A percentile compares a stretch with the other conserved stretches of the same genome.
Evolutionary conservation across 2,888 invertebrate species (phyloP).

Genomic region (Gastrophysa polygoni): DNA sequence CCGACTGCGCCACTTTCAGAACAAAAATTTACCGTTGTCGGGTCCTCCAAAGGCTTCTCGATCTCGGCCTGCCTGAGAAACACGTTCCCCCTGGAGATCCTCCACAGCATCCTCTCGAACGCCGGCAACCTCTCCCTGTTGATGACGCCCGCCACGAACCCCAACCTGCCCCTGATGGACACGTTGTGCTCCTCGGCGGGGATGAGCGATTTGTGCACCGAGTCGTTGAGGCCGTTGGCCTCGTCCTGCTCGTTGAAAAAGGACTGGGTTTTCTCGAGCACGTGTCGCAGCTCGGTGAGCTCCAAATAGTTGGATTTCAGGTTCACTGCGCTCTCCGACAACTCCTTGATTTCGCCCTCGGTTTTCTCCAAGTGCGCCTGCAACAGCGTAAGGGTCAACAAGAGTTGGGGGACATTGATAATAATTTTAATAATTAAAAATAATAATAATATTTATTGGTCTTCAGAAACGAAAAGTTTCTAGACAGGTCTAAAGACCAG

Average conservation of each 20-base stretch:
- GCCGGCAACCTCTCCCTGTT: slow-evolving; percentile 85
- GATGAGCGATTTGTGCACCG: slow-evolving; percentile 61
- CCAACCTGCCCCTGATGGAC: slow-evolving; percentile 58
- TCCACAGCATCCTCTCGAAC: slow-evolving; percentile 93
- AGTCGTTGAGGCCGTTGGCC: slow-evolving; percentile 66
- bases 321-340: slow-evolving; percentile 91
- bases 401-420: too few relatives aligned
- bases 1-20: too few relatives aligned
- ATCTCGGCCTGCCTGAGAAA: slow-evolving; percentile 87
- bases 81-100: slow-evolving; percentile 90
- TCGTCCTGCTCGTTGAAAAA: slow-evolving; percentile 87
- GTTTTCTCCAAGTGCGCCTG: slow-evolving; percentile 93
- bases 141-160: slow-evolving; percentile 92
- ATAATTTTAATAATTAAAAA: too few relatives aligned
- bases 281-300: slow-evolving; percentile 87
- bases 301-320: slow-evolving; percentile 91
- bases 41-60: slow-evolving; percentile 82
- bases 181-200: slow-evolving; percentile 58
- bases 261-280: slow-evolving; percentile 88
- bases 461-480: too few relatives aligned
- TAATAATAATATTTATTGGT: too few relatives aligned
- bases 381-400: not conserved
- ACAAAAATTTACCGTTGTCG: slow-evolving; percentile 79
- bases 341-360: slow-evolving; percentile 91
- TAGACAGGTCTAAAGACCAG: too few relatives aligned